Evolutionary conservation across 1,140 invertebrate genomes (phyloP), one percentile per base, ranked within the genome.

Genomic region (Drosophila tsacasi): DNA sequence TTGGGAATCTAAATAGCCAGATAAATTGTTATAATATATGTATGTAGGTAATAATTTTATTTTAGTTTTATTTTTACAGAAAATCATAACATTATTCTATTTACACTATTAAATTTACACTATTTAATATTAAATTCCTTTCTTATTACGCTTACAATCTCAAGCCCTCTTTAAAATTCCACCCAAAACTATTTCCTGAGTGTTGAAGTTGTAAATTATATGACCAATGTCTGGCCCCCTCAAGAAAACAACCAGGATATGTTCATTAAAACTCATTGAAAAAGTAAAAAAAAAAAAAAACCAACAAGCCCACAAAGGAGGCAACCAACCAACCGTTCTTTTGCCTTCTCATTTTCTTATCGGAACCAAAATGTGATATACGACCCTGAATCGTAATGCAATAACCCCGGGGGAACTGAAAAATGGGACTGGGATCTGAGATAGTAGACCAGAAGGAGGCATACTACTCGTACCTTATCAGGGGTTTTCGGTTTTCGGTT

Each of bases 241-340:
- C 12, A 50, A 35, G 21, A 44, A 60, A 35, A 30, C 23, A 27
- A 57, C 63, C 73, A 84, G 77, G 77, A 84, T 77, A 76, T 74
- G 63, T 63, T 78, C 54, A 77, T 81, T 81, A 46, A 75, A 65
- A 62, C 60, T 42, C 40, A 71, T 79, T 75, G 44, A 54, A 71
- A 66, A 44, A 37, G 40, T 27, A 62, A 8, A 62, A 46, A 61
- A 75, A 5, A 47, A 39, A 62, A 62, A 37, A 64, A 50, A 1
- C 19, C 47, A 23, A 12, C 30, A 17, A 27, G 21, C 17, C 40
- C 67, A 75, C 15, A 61, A 76, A 49, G 49, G 3, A 59, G 40
- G 19, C 13, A 65, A 50, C 13, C 27, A 59, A 32, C 15, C 13
- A 65, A 50, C 13, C 27, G n/a, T 72, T 67, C 39, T 46, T 23